These are phyloP conservation scores for Atrichornis clamosus DNA, from an alignment of 2,113 vertebrate genomes.

Conservation along the genomic window DNA sequence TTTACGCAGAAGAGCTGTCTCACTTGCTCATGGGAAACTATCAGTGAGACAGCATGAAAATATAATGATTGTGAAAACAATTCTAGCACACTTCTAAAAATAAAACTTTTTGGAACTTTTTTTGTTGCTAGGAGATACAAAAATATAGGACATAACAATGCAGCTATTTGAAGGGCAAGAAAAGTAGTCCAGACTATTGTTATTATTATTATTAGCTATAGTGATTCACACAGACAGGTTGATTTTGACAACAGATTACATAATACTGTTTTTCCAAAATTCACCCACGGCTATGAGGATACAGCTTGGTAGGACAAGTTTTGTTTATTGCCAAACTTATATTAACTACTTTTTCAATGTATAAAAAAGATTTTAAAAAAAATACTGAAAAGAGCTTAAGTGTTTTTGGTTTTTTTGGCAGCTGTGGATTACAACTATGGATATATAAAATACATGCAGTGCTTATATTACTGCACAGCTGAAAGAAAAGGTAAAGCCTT, in stretches of 20 bases:
- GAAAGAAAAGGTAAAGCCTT: background rate
- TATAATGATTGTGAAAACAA: background rate
- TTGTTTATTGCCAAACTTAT: background rate
- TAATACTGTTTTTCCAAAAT: background rate
- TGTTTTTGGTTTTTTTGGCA: background rate
- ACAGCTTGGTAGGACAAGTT: background rate
- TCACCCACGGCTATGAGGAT: background rate
- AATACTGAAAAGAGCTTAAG: background rate
- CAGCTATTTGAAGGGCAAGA: background rate
- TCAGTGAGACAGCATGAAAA: background rate
- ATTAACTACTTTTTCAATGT: background rate
- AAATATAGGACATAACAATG: slow-evolving; percentile 12
- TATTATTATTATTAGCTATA: background rate
- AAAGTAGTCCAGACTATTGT: background rate
- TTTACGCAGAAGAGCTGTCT: background rate
- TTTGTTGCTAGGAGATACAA: background rate
- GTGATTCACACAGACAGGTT: background rate
- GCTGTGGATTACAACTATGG: background rate
- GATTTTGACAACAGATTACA: background rate
- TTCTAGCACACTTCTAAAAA: slow-evolving; percentile 15
- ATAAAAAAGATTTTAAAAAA: background rate
- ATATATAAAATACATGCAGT: background rate
- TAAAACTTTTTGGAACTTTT: background rate
- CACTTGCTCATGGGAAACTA: background rate
- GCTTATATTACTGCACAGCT: background rate